Percentiles rank a stretch among this genome's conserved stretches.
Evolutionary conservation across 1,140 invertebrate genomes (phyloP).

Genomic region (Lasaia peninsularis): DNA sequence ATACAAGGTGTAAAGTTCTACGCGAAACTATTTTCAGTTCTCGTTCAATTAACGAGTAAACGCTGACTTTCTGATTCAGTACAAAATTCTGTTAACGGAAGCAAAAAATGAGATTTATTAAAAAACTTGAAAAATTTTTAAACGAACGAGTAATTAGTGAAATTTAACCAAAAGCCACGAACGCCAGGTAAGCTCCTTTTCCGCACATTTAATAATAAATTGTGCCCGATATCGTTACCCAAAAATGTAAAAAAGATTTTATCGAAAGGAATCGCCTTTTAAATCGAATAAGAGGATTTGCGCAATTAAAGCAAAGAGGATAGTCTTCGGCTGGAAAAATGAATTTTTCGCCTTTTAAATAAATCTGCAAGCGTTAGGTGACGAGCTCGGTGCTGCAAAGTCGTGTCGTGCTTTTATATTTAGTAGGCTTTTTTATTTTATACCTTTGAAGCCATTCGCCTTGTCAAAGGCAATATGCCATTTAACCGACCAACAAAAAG

Average conservation of each 20-base stretch:
- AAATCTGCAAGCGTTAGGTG: conserved; percentile 26
- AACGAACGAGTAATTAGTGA: conserved; percentile 21
- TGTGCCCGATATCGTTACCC: conserved; percentile 37
- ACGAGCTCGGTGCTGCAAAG: no score
- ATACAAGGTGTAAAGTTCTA: no score
- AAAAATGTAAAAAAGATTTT: conserved; percentile 41
- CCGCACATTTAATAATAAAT: conserved; percentile 40
- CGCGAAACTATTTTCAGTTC: background rate
- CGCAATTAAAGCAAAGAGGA: conserved; percentile 52
- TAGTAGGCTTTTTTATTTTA: background rate
- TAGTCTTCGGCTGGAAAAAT: conserved; percentile 22
- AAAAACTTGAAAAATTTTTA: background rate
- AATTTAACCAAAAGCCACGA: conserved; percentile 29
- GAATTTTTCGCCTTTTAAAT: conserved; percentile 35
- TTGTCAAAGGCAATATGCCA: no score
- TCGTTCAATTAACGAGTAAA: background rate
- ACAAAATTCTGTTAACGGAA: background rate
- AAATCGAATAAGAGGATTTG: conserved; percentile 46
- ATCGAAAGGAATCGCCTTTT: conserved; percentile 40
- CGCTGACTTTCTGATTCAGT: background rate
- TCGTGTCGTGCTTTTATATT: conserved; percentile 9
- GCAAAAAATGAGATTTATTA: background rate
- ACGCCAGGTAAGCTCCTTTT: conserved; percentile 43
- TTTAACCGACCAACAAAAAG: no score
- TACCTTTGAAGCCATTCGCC: no score